Conservation (phyloP, 1,140 invertebrate species). For the Aethina tumida region DNA sequence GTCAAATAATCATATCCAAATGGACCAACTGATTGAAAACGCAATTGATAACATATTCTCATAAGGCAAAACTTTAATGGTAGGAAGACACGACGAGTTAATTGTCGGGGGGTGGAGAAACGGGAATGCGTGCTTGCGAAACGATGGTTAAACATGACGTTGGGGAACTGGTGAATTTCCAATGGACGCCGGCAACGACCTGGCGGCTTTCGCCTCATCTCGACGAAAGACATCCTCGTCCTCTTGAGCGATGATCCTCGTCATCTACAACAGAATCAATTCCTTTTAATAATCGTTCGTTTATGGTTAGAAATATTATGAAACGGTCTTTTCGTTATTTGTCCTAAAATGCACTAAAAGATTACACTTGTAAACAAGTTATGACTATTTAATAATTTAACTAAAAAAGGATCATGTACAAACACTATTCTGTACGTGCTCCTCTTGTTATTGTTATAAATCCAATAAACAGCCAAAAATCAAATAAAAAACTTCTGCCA, state of each 20-base stretch:
- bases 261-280: constrained; percentile 32
- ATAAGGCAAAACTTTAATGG: too few species aligned
- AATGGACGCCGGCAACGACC: constrained; percentile 28
- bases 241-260: constrained; percentile 36
- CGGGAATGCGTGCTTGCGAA: too few species aligned
- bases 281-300: constrained; percentile 4
- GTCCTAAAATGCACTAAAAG: constrained; percentile 1
- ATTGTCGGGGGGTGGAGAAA: too few species aligned
- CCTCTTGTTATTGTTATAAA: too few species aligned
- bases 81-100: too few species aligned
- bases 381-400: constrained; percentile 7
- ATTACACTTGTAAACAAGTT: constrained; percentile 7
- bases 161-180: constrained; percentile 29
- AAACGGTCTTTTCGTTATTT: too few species aligned
- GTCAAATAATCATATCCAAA: too few species aligned
- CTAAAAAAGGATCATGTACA: constrained; percentile 6
- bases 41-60: too few species aligned
- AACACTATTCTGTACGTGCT: background rate
- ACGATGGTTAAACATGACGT: constrained; percentile 26
- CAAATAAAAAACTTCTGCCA: too few species aligned
- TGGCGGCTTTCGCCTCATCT: constrained; percentile 30
- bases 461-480: too few species aligned
- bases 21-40: too few species aligned
- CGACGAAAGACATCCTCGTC: constrained; percentile 36
- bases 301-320: constrained; percentile 5